Evolutionary conservation across 2,113 vertebrate species (phyloP).

Genomic region (Zapornia atra): DNA sequence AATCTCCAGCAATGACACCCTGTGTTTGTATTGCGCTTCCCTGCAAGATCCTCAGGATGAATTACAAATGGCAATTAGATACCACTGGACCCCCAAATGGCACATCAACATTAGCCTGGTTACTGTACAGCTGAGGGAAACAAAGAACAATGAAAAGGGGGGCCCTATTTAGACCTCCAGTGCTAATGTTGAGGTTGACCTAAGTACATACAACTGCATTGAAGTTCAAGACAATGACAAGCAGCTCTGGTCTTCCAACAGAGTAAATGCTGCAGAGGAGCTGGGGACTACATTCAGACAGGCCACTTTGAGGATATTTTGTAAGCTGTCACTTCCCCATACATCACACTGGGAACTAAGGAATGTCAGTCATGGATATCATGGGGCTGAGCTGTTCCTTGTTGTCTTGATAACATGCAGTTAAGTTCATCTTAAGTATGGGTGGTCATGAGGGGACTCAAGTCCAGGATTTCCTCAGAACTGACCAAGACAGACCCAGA

Average conservation of each 20-base stretch:
- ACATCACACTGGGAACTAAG: background rate
- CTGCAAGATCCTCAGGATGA: background rate
- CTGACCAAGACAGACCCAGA: background rate
- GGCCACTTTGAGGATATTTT: background rate
- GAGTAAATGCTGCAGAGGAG: background rate
- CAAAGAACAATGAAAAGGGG: background rate
- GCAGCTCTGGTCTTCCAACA: background rate
- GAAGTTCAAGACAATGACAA: background rate
- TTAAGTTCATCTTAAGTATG: background rate
- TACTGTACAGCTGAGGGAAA: background rate
- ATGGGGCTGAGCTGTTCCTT: background rate
- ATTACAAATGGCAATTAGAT: background rate
- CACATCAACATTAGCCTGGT: background rate
- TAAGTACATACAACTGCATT: background rate
- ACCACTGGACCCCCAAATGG: background rate
- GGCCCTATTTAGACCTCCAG: background rate
- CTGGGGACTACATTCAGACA: background rate
- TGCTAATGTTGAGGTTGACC: background rate
- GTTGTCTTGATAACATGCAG: accelerated
- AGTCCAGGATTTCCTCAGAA: background rate
- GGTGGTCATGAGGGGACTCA: background rate
- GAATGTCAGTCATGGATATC: background rate
- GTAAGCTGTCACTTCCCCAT: background rate
- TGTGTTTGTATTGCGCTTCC: background rate
- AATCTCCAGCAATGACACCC: background rate